A percentile compares a stretch with the other conserved stretches of the same genome.
Evolutionary conservation across 2,113 vertebrate genomes (phyloP).

Genomic region (Vulpes ferrilata): DNA sequence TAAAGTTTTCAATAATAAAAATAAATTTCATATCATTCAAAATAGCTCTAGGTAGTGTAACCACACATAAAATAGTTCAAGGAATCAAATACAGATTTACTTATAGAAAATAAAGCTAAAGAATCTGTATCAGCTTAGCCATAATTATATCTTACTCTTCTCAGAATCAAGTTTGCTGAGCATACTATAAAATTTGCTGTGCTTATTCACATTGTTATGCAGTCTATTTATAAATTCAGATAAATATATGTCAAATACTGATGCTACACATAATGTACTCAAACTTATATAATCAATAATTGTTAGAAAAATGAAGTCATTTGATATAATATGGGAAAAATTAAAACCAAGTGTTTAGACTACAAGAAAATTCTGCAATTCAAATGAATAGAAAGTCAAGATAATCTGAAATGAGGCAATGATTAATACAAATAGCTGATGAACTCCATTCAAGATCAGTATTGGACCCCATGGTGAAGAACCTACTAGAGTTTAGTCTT

Average conservation of each 20-base stretch:
- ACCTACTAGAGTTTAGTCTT: not conserved
- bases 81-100: not conserved
- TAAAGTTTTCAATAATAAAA: not conserved
- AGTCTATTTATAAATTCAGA: not conserved
- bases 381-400: not conserved
- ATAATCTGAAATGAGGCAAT: conserved; percentile 14
- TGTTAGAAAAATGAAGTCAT: not conserved
- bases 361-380: not conserved
- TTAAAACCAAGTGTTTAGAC: not conserved
- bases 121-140: not conserved
- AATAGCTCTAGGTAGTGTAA: not conserved
- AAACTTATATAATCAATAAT: not conserved
- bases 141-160: not conserved
- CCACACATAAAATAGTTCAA: not conserved
- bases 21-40: not conserved
- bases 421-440: not conserved
- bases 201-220: not conserved
- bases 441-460: not conserved
- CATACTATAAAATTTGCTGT: not conserved
- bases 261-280: not conserved
- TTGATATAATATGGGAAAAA: not conserved
- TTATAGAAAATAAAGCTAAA: conserved; percentile 1
- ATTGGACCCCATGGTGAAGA: not conserved
- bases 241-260: not conserved
- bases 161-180: not conserved